phyloP scores from a whole-genome alignment of 2,888 invertebrate species.

The Oligia strigilis region DNA sequence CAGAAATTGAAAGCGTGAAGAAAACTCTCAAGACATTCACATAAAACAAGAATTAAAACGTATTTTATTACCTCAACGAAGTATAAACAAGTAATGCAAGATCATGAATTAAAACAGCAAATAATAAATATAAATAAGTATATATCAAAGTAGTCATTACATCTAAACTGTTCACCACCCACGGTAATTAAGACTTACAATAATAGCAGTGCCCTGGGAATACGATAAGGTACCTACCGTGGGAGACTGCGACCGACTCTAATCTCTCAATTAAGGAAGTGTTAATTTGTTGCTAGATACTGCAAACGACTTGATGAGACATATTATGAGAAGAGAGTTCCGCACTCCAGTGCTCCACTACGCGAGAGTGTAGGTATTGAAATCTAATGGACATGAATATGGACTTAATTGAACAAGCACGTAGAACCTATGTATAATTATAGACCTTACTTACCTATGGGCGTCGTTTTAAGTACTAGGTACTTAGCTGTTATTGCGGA shows the following conservation, averaged over 20 bases:
- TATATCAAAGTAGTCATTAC: constrained; percentile 44
- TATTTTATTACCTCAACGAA: background rate
- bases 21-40: constrained; percentile 6
- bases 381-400: constrained; percentile 31
- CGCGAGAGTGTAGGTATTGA: constrained; percentile 28
- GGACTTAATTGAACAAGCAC: constrained; percentile 26
- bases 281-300: constrained; percentile 60
- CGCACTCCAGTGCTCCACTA: constrained; percentile 22
- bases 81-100: constrained; percentile 21
- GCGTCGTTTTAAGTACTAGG: background rate
- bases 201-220: constrained; percentile 67
- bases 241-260: constrained; percentile 60
- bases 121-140: constrained; percentile 33
- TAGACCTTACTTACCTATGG: constrained; percentile 3
- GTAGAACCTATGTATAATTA: constrained; percentile 12
- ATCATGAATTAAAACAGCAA: constrained; percentile 53
- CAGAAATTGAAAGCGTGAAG: background rate
- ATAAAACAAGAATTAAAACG: background rate
- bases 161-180: constrained; percentile 53
- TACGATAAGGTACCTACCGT: constrained; percentile 69
- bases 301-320: constrained; percentile 48
- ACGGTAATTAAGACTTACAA: constrained; percentile 66
- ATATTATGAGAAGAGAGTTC: constrained; percentile 51
- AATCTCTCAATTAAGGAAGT: constrained; percentile 68
- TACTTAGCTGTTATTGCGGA: background rate